Percentiles rank a stretch among this genome's conserved stretches.
phyloP scores from a whole-genome alignment of 2,888 invertebrate species.

The Melieria picta region DNA sequence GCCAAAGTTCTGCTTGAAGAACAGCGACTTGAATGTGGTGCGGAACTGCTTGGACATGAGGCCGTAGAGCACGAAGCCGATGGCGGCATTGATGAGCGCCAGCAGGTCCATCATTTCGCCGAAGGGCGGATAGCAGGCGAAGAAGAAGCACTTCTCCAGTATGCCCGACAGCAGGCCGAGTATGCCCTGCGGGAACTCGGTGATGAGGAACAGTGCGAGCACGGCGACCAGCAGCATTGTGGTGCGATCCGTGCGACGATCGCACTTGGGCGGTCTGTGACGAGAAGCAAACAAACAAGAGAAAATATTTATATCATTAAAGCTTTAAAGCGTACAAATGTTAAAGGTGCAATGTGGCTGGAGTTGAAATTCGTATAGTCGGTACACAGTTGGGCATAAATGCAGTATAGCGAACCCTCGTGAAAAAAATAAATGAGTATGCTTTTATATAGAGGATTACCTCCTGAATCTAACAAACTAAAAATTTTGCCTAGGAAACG shows the following conservation, averaged over 20 bases:
- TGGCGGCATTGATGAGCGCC: constrained; percentile 89
- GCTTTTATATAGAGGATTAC: too few relatives aligned
- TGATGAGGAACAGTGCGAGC: constrained; percentile 83
- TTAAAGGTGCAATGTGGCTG: background rate
- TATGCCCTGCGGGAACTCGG: constrained; percentile 87
- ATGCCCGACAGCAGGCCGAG: constrained; percentile 78
- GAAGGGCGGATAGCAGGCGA: constrained; percentile 80
- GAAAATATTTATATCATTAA: background rate
- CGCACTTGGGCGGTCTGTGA: constrained; percentile 69
- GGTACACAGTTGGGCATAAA: background rate
- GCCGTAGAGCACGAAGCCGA: constrained; percentile 94
- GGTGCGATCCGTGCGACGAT: constrained; percentile 84
- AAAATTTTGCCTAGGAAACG: too few relatives aligned
- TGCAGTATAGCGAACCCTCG: too few relatives aligned
- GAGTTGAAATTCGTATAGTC: background rate
- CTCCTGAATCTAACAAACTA: too few relatives aligned
- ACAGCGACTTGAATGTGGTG: constrained; percentile 74
- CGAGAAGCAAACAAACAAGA: too few relatives aligned
- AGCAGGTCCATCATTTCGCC: constrained; percentile 91
- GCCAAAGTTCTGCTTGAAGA: constrained; percentile 76
- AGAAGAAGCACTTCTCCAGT: constrained; percentile 77
- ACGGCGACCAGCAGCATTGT: constrained; percentile 91
- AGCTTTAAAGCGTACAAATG: background rate
- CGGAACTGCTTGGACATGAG: constrained; percentile 94
- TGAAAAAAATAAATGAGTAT: too few relatives aligned